Evolutionary conservation across 2,888 invertebrate species (phyloP).

Genomic region (Meloe dianella): DNA sequence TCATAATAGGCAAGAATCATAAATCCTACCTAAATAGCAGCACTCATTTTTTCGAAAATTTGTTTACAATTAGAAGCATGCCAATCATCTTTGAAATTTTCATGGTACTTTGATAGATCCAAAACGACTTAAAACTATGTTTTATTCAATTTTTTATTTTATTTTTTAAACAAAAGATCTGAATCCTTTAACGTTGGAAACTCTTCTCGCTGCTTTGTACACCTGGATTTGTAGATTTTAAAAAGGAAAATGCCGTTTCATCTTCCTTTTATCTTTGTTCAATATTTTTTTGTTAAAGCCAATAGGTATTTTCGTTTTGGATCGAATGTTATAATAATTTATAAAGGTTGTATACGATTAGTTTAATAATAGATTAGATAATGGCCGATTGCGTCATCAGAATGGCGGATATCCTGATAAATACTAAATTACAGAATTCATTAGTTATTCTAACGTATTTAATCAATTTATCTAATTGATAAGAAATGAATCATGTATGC

Average conservation of each 20-base stretch:
- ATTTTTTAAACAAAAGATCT: slow-evolving; percentile 1
- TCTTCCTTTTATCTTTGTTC: slow-evolving; percentile 47
- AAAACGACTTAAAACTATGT: neutral
- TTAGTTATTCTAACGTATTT: neutral
- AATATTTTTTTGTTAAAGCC: slow-evolving; percentile 49
- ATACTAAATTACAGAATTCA: neutral
- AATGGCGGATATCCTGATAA: slow-evolving; percentile 26
- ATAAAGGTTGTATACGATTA: slow-evolving; percentile 34
- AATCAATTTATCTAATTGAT: neutral
- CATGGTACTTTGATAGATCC: neutral
- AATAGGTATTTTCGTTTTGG: slow-evolving; percentile 42
- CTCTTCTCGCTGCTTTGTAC: slow-evolving; percentile 29
- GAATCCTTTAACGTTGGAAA: neutral
- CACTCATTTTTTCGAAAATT: neutral
- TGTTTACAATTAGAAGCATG: neutral
- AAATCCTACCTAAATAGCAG: slow-evolving; percentile 7
- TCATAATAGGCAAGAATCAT: neutral
- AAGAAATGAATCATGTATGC: neutral
- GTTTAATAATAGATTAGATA: slow-evolving; percentile 28
- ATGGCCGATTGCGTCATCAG: slow-evolving; percentile 14
- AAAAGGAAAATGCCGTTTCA: slow-evolving; percentile 40
- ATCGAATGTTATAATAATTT: slow-evolving; percentile 35
- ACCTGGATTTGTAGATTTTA: slow-evolving; percentile 44
- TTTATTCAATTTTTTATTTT: neutral
- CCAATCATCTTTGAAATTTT: neutral